These are phyloP conservation scores for Mionectes macconnelli DNA, from an alignment of 2,113 vertebrate species.

Conservation along the genomic window DNA sequence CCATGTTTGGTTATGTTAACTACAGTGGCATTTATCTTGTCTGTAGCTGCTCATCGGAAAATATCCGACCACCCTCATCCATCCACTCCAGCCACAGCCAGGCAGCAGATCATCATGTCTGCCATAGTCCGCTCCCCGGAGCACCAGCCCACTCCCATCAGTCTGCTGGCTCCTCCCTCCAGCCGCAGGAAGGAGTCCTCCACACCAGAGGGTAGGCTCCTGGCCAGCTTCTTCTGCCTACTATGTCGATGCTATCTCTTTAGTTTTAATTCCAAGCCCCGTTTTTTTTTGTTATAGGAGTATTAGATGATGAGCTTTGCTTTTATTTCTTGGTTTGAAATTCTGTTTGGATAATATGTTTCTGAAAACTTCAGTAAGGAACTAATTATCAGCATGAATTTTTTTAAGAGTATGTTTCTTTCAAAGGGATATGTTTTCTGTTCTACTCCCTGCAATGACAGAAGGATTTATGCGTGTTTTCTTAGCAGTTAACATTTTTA, in stretches of 20 bases:
- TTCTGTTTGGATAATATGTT: not conserved
- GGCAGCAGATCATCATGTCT: slow-evolving; percentile 97
- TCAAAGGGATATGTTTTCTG: not conserved
- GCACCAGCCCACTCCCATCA: slow-evolving; percentile 90
- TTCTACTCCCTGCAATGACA: not conserved
- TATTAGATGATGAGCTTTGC: not conserved
- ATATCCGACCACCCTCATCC: slow-evolving; percentile 86
- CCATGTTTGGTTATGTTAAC: not conserved
- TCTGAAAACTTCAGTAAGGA: not conserved
- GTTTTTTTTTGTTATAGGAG: no score
- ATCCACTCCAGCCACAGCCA: slow-evolving; percentile 82
- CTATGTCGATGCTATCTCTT: not conserved
- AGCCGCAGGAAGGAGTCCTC: slow-evolving; percentile 90
- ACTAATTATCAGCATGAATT: not conserved
- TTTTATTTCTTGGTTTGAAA: not conserved
- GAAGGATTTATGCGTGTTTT: not conserved
- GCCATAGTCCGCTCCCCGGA: slow-evolving; percentile 94
- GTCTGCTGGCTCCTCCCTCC: slow-evolving; percentile 87
- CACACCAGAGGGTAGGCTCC: slow-evolving; percentile 88
- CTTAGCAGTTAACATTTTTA: not conserved
- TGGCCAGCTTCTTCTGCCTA: not conserved
- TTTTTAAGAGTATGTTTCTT: not conserved
- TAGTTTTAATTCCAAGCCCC: not conserved
- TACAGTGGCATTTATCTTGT: slow-evolving; percentile 27
- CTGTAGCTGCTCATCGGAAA: slow-evolving; percentile 90